phyloP scores from a whole-genome alignment of 1,140 invertebrate species.

The Leptopilina clavipes region DNA sequence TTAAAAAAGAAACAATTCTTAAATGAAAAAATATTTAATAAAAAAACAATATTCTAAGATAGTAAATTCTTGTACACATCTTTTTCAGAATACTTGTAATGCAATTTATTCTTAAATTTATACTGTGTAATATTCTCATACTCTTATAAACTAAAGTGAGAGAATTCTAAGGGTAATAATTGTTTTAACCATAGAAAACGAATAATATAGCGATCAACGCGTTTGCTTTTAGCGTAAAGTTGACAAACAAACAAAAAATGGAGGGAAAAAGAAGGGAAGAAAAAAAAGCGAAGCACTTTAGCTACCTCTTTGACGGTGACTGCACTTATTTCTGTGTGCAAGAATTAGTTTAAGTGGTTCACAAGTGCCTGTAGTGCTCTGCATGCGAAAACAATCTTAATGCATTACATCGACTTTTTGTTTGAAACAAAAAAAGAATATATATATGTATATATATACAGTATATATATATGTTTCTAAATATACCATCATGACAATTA shows the following conservation, averaged over 20 bases:
- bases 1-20: no score
- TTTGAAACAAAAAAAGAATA: background rate
- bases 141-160: no score
- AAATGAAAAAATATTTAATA: no score
- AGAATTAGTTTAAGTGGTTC: conserved; percentile 7
- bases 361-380: conserved; percentile 6
- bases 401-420: background rate
- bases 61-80: no score
- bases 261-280: background rate
- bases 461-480: background rate
- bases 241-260: background rate
- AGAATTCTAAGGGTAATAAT: background rate
- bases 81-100: no score
- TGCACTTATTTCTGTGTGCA: conserved; percentile 25
- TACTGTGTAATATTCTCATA: no score
- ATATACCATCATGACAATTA: conserved; percentile 10
- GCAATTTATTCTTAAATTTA: no score
- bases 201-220: conserved; percentile 31
- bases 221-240: background rate
- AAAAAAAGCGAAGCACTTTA: conserved; percentile 13
- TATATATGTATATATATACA: no score
- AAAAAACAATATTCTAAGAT: no score
- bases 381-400: conserved; percentile 25
- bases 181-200: background rate
- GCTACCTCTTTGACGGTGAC: conserved; percentile 27